These are phyloP conservation scores for Drosophila nebulosa DNA, from an alignment of 1,140 invertebrate genomes.

Conservation along the genomic window DNA sequence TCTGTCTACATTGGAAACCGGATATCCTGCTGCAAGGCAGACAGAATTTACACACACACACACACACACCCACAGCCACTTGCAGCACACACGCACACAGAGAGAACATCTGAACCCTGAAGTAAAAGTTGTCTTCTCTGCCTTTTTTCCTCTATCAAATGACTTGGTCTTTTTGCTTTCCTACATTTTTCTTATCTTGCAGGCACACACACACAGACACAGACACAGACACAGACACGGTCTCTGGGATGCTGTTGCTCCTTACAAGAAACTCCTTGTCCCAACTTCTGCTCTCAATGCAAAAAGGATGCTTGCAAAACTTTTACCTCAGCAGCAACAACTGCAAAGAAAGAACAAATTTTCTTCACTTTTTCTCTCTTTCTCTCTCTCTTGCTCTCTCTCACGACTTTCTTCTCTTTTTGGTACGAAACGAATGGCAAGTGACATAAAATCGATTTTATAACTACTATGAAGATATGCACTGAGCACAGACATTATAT, in stretches of 20 bases:
- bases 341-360: slow-evolving; percentile 27
- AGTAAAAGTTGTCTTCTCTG: not conserved
- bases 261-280: not conserved
- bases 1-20: slow-evolving; percentile 64
- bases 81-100: slow-evolving; percentile 25
- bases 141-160: slow-evolving; percentile 4
- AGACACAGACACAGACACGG: not conserved
- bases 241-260: slow-evolving; percentile 23
- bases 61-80: not conserved
- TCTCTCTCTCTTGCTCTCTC: slow-evolving; percentile 15
- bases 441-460: slow-evolving; percentile 76
- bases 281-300: not conserved
- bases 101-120: slow-evolving; percentile 28
- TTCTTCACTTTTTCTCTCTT: slow-evolving; percentile 15
- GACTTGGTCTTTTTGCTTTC: slow-evolving; percentile 1
- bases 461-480: not conserved
- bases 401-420: slow-evolving; percentile 11
- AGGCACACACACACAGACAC: slow-evolving; percentile 44
- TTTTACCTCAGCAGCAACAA: slow-evolving; percentile 51
- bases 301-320: slow-evolving; percentile 29
- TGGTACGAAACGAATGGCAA: slow-evolving; percentile 45
- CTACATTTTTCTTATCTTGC: slow-evolving; percentile 50
- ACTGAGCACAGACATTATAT: too few relatives aligned
- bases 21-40: slow-evolving; percentile 72
- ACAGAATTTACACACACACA: slow-evolving; percentile 27